Base-by-base conservation (phyloP, 2,888 invertebrate genomes). In the Trissolcus japonicus region DNA sequence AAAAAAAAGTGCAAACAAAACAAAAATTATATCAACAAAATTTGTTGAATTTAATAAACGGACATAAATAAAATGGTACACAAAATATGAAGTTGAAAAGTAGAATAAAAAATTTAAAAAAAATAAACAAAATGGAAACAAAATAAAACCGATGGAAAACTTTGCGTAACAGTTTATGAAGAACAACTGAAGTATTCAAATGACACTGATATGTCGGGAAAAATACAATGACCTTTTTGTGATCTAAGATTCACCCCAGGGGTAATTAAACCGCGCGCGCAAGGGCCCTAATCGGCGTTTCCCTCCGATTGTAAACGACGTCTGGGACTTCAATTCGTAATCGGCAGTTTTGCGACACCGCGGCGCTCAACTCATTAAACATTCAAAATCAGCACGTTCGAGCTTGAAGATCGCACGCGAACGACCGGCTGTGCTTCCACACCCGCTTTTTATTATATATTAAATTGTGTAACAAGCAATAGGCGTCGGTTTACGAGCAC, bases 251-350 rank as follows among this genome's bases (percentile, higher is more conserved):
- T 46, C 63, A 59, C 63, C 72, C 63, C 19, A 72, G 53, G 48
- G 46, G 53, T 57, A 72, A 72, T 66, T 60, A 73, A 73, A 53
- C 55, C 62, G 35, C 13, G 17, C 13, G 55, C 43, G 11, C 43
- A 25, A 54, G 65, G 63, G 19, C 46, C 73, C 57, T 66, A 65
- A 73, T 73, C 65, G 60, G 29, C 41, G 60, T 50, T 55, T 66
- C 66, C 73, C 73, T 50, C 51, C 46, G 65, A 73, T 73, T 60
- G 66, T 66, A 59, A 66, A 48, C n/a, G 65, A 60, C 73, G 55
- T 73, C 73, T 61, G 66, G 59, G 25, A 50, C 48, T 54, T 60
- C 59, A 40, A 14, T 71, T 53, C 29, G 21, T 29, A 21, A 60
- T 54, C 21, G 19, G 40, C 17, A 16, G 46, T 19, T 21, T 9